Base-by-base conservation (phyloP, 2,888 invertebrate species). In the Oscheius sp. region DNA sequence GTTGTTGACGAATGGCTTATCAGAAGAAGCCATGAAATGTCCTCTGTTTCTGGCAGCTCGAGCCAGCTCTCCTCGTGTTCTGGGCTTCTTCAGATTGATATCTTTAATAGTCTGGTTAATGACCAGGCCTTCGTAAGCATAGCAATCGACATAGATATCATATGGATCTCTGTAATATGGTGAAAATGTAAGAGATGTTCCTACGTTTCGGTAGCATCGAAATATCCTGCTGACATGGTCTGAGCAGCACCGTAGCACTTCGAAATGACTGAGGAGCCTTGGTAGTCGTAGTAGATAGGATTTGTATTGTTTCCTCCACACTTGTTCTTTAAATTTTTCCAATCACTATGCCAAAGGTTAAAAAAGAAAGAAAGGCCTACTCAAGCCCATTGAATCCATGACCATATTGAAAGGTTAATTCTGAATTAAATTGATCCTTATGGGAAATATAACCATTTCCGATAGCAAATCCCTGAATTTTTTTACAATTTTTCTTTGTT, bases 81-180 rank as follows among this genome's bases (percentile, higher is more conserved):
- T 17, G n/a, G n/a, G n/a, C n/a, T n/a, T n/a, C n/a, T n/a, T n/a
- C 3, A 17, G 8, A 59, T 20, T n/a, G 12, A 30, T 6, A 8
- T n/a, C 17, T 22, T 2, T 8, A 9, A 44, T 26, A 44, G 12
- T 44, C n/a, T 41, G 41, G 14, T 14, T 17, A 17, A 17, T 54
- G 17, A 17, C 6, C 32, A n/a, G 17, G 2, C 24, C 44, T 6
- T 24, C 44, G 28, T 44, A 59, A 1, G 38, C 41, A 59, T 78
- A 78, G 67, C 78, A 78, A 45, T 74, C 75, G 45, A 74, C 75
- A 38, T 78, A 76, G 56, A 78, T 70, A 54, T 78, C 75, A 63
- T 78, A 78, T 2, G 71, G 72, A 38, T 78, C 47, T 20, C 62
- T 59, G 28, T 24, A 28, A 30, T n/a, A n/a, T 4, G 32, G 3